phyloP scores from a whole-genome alignment of 1,140 invertebrate species.

The Campoletis sonorensis region DNA sequence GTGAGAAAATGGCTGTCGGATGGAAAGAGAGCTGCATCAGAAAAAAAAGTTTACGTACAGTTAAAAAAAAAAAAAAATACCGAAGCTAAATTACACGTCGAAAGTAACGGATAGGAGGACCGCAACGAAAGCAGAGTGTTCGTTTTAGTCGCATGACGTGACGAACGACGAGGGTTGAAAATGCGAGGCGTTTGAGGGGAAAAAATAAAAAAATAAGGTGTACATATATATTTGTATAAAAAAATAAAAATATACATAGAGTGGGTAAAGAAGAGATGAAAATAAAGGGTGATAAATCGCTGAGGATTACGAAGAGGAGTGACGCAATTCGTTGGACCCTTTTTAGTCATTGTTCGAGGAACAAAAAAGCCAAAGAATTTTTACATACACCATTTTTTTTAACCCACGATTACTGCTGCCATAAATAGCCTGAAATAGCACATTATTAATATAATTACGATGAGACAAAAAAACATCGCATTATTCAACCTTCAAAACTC shows the following conservation, averaged over 20 bases:
- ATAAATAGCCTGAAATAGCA: not conserved
- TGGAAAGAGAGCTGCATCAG: no score
- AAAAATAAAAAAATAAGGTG: no score
- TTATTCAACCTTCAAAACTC: no score
- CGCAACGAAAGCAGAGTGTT: not conserved
- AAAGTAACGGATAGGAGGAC: not conserved
- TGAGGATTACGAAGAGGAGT: slow-evolving; percentile 11
- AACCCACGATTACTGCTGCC: not conserved
- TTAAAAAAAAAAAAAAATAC: not conserved
- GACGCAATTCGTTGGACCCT: not conserved
- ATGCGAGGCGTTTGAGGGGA: not conserved
- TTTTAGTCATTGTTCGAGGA: not conserved
- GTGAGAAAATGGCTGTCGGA: no score
- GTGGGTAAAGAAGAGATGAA: slow-evolving; percentile 9
- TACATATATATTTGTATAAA: not conserved
- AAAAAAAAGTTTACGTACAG: no score
- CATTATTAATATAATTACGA: no score
- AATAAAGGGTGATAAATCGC: slow-evolving; percentile 33
- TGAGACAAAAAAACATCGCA: no score
- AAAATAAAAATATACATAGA: not conserved
- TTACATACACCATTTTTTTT: not conserved
- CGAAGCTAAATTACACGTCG: slow-evolving; percentile 13
- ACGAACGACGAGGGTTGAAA: slow-evolving; percentile 9
- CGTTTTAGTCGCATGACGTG: not conserved
- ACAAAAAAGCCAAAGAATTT: not conserved